Evolutionary conservation across 2,888 invertebrate genomes (phyloP).

Genomic region (Herminia tarsipennalis): DNA sequence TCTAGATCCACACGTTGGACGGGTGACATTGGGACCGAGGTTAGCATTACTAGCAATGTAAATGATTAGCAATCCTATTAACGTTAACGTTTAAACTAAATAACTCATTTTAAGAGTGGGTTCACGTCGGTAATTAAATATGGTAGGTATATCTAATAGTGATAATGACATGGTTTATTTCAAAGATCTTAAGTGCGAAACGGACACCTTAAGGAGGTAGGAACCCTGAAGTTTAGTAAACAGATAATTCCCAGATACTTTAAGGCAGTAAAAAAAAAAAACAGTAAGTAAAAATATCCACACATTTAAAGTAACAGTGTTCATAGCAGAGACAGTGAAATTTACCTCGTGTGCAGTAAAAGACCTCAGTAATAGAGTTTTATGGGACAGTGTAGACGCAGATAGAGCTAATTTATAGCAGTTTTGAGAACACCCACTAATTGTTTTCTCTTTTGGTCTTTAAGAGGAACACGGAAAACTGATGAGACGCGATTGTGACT

Average conservation of each 20-base stretch:
- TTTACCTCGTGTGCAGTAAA: constrained; percentile 36
- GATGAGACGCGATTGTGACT: constrained; percentile 2
- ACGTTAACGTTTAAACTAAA: too few species aligned
- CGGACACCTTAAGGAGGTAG: too few species aligned
- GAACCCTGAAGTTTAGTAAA: neutral
- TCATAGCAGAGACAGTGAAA: constrained; percentile 17
- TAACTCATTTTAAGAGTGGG: too few species aligned
- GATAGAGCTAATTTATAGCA: constrained; percentile 43
- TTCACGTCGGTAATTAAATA: too few species aligned
- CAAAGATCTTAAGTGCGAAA: too few species aligned
- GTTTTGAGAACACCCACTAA: constrained; percentile 39
- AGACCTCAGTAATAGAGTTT: constrained; percentile 34
- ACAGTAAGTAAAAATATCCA: constrained; percentile 1
- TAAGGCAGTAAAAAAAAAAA: neutral
- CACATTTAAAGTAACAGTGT: constrained; percentile 18
- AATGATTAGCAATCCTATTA: too few species aligned
- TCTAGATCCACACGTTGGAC: too few species aligned
- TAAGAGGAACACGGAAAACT: constrained; percentile 14
- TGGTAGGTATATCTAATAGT: too few species aligned
- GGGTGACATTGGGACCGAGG: too few species aligned
- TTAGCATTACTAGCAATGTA: too few species aligned
- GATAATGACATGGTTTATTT: too few species aligned
- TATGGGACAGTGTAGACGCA: constrained; percentile 36
- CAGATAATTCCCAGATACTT: neutral
- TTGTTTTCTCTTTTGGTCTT: constrained; percentile 42